Evolutionary conservation across 2,113 vertebrate species (phyloP), one percentile per base, ranked within the genome.

Genomic region (Misgurnus mizolepis): DNA sequence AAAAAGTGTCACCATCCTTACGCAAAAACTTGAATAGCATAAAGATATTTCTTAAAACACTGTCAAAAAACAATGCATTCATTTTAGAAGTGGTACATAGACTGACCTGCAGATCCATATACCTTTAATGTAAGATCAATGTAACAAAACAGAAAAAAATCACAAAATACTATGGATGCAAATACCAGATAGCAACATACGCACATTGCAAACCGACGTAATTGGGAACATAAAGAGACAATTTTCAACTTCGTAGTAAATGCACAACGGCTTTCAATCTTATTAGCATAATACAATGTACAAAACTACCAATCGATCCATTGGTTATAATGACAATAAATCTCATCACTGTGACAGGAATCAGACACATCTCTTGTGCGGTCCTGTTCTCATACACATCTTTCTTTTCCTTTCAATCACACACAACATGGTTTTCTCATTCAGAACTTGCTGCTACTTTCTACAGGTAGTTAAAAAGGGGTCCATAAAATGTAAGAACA

Each of bases 71-170:
- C 39, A 66, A 84, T 84, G 70, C 78, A 83, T 81, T 85, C 82
- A 84, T 71, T 40, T 88, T 85, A 92, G 73, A 80, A 79, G 78
- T 87, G 89, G 89, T 91, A 90, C 76, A 85, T 80, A 89, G 89
- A 91, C 89, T 91, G 91, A 83, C 92, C 92, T 88, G 92, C 91
- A 93, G 91, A 80, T 92, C 90, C 88, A 90, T 86, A 88, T 89
- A 91, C 89, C 88, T 88, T 87, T 83, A 78, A 86, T 88, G 49
- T 68, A 69, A 82, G 43, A 83, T 84, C 67, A 67, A 80, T 84
- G 79, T 82, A 78, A 84, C 83, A 84, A 87, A 80, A 66, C 81
- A 66, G 53, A 69, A 8, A 34, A 27, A 60, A 68, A 34, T 17
- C 58, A 18, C 3, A 55, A 50, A 45, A 55, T 15, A 9, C n/a